Conservation (phyloP, 2,113 vertebrate species). For the Fulmarus glacialis region DNA sequence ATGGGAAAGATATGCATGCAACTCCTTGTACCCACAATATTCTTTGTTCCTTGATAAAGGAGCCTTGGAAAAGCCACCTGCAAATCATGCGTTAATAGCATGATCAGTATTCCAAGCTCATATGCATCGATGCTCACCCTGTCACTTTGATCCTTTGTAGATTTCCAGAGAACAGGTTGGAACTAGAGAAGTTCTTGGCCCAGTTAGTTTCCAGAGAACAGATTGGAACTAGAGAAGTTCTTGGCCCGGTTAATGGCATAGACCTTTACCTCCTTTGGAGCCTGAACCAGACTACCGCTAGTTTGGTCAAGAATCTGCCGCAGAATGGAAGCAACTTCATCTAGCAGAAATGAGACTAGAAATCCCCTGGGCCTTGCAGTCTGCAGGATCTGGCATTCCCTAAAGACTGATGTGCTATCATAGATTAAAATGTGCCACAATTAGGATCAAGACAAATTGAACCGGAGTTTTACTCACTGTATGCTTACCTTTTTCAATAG, state of each 20-base stretch:
- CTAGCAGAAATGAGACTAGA: background rate
- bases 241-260: background rate
- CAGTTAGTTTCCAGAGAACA: background rate
- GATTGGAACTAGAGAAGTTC: background rate
- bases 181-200: background rate
- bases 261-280: background rate
- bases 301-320: background rate
- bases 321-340: background rate
- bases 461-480: background rate
- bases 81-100: background rate
- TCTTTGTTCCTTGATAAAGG: background rate
- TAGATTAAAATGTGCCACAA: background rate
- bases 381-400: background rate
- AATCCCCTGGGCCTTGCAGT: background rate
- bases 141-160: too few relatives aligned
- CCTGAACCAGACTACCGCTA: background rate
- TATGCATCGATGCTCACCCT: background rate
- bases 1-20: background rate
- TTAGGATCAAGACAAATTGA: background rate
- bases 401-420: background rate
- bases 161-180: background rate
- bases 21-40: background rate
- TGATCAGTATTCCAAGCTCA: background rate
- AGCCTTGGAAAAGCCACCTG: background rate
- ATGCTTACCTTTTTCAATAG: background rate